Evolutionary conservation across 2,113 vertebrate genomes (phyloP), one percentile per base, ranked within the genome.

Genomic region (Phaetusa simplex): DNA sequence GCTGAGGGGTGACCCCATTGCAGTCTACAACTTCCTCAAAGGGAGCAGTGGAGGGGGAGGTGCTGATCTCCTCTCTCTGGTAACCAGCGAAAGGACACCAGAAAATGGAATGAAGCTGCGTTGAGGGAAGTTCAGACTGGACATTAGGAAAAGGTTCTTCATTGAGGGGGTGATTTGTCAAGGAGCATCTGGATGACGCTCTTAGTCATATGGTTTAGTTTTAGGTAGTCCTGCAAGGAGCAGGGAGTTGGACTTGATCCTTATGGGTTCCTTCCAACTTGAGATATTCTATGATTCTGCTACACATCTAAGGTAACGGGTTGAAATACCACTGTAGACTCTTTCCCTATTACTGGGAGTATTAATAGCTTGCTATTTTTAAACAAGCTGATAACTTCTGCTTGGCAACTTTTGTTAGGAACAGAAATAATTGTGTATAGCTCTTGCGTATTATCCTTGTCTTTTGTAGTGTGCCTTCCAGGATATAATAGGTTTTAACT

Each of bases 41-140:
- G 21, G 1, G 3, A 12, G 8, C 12, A 59, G 27, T 0, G 2
- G 27, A 34, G 22, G 24, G 5, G 12, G 10, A 52, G 21, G 3
- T 67, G 45, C 61, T 76, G 38, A 38, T 67, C 11, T 42, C 26
- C 9, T 38, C 29, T 49, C 24, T 59, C 38, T 61, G 43, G 9
- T 67, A 52, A 52, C 22, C 59, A 52, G 26, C 1, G 3, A 32
- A 4, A 26, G 50, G 49, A 47, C 20, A 65, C 0, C 1, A 73
- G 26, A 43, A 73, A 49, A 32, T 14, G 20, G 67, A 56, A 66
- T 22, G 30, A 73, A 58, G 30, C 69, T 66, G 42, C 4, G 0
- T 22, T 7, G 26, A 50, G 14, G 26, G 5, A 42, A 43, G 30
- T 42, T 52, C 32, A 80, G 5, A 20, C 5, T 52, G 50, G 32